Conservation (phyloP, 2,113 vertebrate genomes). For the Ariopsis seemanni region DNA sequence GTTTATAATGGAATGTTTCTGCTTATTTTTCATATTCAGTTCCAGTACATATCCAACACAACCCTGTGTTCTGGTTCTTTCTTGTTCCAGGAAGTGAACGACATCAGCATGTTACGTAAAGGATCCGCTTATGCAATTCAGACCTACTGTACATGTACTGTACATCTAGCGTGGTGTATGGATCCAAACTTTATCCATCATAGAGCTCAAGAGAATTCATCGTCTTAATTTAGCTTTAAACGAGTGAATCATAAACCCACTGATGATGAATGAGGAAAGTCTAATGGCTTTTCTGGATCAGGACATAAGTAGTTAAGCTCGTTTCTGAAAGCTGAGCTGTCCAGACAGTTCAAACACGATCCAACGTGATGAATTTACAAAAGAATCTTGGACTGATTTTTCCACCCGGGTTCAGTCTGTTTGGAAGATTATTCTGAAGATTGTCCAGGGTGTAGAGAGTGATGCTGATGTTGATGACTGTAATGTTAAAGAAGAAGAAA, state of each 20-base stretch:
- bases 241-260: neutral
- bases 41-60: neutral
- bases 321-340: neutral
- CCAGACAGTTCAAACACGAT: neutral
- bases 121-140: neutral
- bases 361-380: neutral
- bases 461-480: neutral
- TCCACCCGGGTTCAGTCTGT: neutral
- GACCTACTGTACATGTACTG: too few species aligned
- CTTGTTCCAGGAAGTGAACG: neutral
- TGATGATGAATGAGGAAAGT: neutral
- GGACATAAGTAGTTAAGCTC: neutral
- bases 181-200: neutral
- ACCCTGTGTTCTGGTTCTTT: neutral
- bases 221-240: neutral
- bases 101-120: neutral
- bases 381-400: neutral
- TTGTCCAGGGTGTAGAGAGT: neutral
- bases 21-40: neutral
- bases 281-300: neutral
- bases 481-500: neutral
- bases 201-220: too few species aligned
- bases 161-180: neutral
- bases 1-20: neutral
- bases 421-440: neutral